These are phyloP conservation scores for Lynx canadensis DNA, from an alignment of 2,113 vertebrate genomes.

Conservation along the genomic window DNA sequence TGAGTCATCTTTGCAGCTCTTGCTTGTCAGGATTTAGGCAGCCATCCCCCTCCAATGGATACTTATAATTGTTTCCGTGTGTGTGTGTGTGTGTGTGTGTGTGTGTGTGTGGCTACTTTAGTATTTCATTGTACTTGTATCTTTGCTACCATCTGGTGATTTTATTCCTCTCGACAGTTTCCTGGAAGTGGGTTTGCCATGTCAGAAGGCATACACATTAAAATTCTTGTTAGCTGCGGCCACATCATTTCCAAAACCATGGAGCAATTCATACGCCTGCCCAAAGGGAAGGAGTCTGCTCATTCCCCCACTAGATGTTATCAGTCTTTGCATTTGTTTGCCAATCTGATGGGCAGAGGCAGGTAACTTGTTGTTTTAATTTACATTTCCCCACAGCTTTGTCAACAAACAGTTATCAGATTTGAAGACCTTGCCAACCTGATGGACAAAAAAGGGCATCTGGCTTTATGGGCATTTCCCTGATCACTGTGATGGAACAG, in stretches of 20 bases:
- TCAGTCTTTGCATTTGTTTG: neutral
- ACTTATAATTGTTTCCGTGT: neutral
- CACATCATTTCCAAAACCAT: neutral
- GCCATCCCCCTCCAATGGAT: neutral
- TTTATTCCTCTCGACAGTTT: conserved; percentile 24
- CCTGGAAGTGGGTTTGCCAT: neutral
- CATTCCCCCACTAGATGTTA: neutral
- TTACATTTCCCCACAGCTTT: neutral
- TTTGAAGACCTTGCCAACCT: neutral
- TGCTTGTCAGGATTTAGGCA: neutral
- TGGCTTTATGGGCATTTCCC: neutral
- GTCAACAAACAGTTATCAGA: neutral
- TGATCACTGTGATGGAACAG: too few species aligned
- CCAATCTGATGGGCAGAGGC: neutral
- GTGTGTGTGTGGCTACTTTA: neutral
- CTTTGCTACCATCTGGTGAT: neutral
- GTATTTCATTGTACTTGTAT: neutral
- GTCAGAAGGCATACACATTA: conserved; percentile 4
- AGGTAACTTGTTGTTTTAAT: neutral
- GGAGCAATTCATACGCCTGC: neutral
- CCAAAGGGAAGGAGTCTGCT: neutral
- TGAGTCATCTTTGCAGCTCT: neutral
- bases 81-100: neutral
- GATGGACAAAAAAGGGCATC: neutral
- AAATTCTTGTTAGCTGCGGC: neutral